Conservation (phyloP, 2,888 invertebrate genomes). For the Taenaris catops region DNA sequence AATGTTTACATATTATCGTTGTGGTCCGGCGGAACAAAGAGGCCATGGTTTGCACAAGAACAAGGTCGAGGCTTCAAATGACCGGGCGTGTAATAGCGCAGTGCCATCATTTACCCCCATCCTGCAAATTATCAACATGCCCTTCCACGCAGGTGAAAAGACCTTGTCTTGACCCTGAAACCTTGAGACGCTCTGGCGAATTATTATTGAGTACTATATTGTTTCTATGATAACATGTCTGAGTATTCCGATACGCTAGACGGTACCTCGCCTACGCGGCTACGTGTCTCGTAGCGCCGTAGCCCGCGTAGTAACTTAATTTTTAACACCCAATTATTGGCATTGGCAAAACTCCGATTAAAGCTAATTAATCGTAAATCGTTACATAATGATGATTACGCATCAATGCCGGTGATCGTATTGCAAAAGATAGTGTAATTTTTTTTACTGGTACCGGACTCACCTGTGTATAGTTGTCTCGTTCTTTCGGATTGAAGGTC, state of each 20-base stretch:
- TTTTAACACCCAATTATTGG: slow-evolving; percentile 1
- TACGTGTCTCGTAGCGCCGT: slow-evolving; percentile 24
- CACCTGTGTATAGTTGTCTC: slow-evolving; percentile 72
- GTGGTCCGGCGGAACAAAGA: slow-evolving; percentile 39
- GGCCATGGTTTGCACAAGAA: slow-evolving; percentile 36
- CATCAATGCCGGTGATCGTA: not conserved
- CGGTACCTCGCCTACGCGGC: slow-evolving; percentile 25
- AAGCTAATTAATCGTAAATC: no score
- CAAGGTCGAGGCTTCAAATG: slow-evolving; percentile 42
- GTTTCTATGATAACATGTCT: slow-evolving; percentile 5
- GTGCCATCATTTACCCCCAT: slow-evolving; percentile 1
- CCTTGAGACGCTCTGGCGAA: slow-evolving; percentile 7
- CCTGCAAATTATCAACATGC: slow-evolving; percentile 29
- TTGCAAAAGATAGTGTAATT: slow-evolving; percentile 18
- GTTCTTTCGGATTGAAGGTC: slow-evolving; percentile 74
- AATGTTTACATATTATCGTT: slow-evolving; percentile 17
- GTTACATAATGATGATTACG: slow-evolving; percentile 16
- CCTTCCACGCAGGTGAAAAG: slow-evolving; percentile 29
- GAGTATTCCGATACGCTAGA: slow-evolving; percentile 7
- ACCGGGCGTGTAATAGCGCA: slow-evolving; percentile 3
- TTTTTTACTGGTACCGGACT: slow-evolving; percentile 37
- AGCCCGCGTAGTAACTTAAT: slow-evolving; percentile 10
- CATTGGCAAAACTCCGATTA: no score
- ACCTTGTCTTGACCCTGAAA: slow-evolving; percentile 69
- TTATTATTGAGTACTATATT: slow-evolving; percentile 1